A percentile compares a stretch with the other conserved stretches of the same genome.
Evolutionary conservation across 2,888 invertebrate genomes (phyloP).

Genomic region (Theristus sp.): DNA sequence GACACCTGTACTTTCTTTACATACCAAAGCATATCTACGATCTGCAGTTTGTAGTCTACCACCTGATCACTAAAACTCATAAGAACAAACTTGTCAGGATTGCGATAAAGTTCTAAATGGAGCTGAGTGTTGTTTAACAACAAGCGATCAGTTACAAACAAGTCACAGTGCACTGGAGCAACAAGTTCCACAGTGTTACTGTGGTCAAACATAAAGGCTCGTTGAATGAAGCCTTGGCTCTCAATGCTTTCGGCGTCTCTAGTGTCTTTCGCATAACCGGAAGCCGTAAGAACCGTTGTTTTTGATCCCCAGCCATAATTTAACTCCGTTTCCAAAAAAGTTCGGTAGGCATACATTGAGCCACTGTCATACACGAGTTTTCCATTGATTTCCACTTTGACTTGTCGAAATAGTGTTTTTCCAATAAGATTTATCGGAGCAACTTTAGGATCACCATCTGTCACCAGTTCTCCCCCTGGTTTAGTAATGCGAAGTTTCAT

Average conservation of each 20-base stretch:
- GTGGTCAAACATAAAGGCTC: not conserved
- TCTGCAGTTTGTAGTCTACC: not conserved
- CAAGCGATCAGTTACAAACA: not conserved
- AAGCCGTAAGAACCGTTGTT: not conserved
- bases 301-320: not conserved
- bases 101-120: not conserved
- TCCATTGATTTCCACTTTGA: slow-evolving; percentile 1
- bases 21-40: not conserved
- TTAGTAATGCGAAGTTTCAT: not conserved
- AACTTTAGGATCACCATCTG: not conserved
- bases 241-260: not conserved
- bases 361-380: slow-evolving; percentile 3
- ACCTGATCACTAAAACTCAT: not conserved
- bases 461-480: not conserved
- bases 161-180: not conserved
- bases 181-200: not conserved
- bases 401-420: slow-evolving; percentile 3
- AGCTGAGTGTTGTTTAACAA: not conserved
- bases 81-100: not conserved
- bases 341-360: slow-evolving; percentile 1
- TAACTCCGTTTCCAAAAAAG: not conserved
- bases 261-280: not conserved
- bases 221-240: not conserved
- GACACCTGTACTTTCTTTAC: not conserved
- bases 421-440: slow-evolving; percentile 3